Evolutionary conservation across 2,797 vertebrate genomes (phyloP), one percentile per base, ranked within the genome.

Genomic region (Gymnodraco acuticeps): DNA sequence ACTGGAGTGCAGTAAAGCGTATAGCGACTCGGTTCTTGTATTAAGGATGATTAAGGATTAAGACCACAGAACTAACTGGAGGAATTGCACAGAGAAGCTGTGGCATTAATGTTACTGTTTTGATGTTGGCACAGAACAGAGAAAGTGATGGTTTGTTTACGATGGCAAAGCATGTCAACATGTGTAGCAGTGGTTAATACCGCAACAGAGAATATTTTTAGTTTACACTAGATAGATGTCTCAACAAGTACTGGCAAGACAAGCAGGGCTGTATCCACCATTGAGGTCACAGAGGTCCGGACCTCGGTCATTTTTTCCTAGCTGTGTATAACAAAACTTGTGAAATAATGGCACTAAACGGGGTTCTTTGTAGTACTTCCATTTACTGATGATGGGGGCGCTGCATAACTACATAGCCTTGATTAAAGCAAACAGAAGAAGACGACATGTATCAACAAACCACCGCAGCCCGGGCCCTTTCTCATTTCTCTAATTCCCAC

Each of bases 1-100:
- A 93, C 91, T 88, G 83, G 85, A 82, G 82, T 80, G 89, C 85
- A 88, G 81, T 88, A 89, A 92, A 89, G 81, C 73, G n/a, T 84
- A 27, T 27, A 70, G 76, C 56, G 20, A 69, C 80, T 82, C 69
- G 73, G 66, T 77, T 87, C 75, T 76, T 80, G 76, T 82, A 82
- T 92, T 88, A 78, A 79, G 73, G 63, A 73, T 87, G 82, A 86
- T 87, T 74, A 73, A 75, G 77, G 72, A 80, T 81, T 77, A 87
- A 75, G 73, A 75, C 67, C 75, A 79, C 47, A 64, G 52, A 54
- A 47, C 53, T 77, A 52, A 59, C 47, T 12, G 2, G 47, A 78
- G 52, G 56, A 74, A 80, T 43, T 52, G 52, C 9, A 33, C 4
- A 56, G 16, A 61, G 19, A 50, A 38, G 42, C 19, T 50, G 33